Conservation (phyloP, 2,888 invertebrate genomes). For the Sarcophaga carnaria region DNA sequence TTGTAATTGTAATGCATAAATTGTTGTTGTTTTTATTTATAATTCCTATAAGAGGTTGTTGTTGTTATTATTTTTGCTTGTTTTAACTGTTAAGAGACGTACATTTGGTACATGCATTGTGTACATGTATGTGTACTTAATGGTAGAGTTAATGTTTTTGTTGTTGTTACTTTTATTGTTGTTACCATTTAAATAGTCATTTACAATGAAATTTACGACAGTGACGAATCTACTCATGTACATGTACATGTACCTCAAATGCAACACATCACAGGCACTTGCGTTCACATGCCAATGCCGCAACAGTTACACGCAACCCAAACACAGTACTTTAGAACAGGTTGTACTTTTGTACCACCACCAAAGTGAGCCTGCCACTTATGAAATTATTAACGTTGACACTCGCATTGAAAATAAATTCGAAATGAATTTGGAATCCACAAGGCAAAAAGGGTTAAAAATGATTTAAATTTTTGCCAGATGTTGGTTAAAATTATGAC, state of each 20-base stretch:
- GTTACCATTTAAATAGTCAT: conserved; percentile 69
- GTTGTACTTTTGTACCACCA: conserved; percentile 11
- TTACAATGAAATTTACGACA: conserved; percentile 70
- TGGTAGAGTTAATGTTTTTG: conserved; percentile 21
- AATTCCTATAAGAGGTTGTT: conserved; percentile 21
- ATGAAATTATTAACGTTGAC: not conserved
- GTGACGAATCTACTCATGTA: conserved; percentile 59
- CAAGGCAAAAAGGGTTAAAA: conserved; percentile 41
- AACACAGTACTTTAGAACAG: conserved; percentile 33
- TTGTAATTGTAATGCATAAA: conserved; percentile 17
- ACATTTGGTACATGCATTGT: not conserved
- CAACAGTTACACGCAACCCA: not conserved
- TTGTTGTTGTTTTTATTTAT: conserved; percentile 42
- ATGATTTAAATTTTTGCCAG: conserved; percentile 61
- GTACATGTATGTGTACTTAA: not conserved
- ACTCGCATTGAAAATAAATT: not conserved
- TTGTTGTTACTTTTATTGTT: conserved; percentile 28
- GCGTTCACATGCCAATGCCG: not conserved
- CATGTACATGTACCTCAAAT: not conserved
- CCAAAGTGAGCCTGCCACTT: not conserved
- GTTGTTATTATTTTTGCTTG: conserved; percentile 23
- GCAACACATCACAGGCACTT: not conserved
- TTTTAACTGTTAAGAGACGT: not conserved
- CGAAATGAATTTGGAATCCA: conserved; percentile 3
- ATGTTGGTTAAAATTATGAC: conserved; percentile 63